Base-by-base conservation (phyloP, 1,140 invertebrate species). In the Bombus soroeensis region DNA sequence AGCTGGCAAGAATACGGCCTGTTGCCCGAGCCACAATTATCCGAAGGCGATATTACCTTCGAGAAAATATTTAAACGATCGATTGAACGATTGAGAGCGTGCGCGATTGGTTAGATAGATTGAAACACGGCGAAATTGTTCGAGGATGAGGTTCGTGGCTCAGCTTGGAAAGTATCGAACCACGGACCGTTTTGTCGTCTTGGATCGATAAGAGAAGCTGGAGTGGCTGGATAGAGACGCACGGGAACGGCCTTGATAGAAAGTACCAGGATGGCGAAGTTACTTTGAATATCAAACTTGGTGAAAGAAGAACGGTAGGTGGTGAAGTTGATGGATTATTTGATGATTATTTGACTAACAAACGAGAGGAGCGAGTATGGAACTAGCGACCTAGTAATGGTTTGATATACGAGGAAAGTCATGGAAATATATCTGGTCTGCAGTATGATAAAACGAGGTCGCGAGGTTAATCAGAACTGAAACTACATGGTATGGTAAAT, bases 311-410 rank as follows among this genome's bases (percentile, higher is more conserved):
- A 43, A 28, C 22, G 22, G 25, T 37, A 18, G 37, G 10, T 39
- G 64, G 64, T 12, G 70, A 28, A 13, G 25, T 15, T 13, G 70
- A 41, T 71, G 70, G 68, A 71, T 66, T 66, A 34, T 66, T 66
- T 34, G 64, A 66, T 34, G 64, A 66, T 71, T 41, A n/a, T 71
- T 71, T 71, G 37, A 71, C 25, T 71, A 41, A 71, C 70, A 43
- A 72, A 72, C 70, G 39, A 72, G 70, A 41, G 28, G 10, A 28
- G 10, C 28, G 39, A 41, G 6, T 18, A n/a, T 9, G 13, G 10
- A n/a, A 13, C 12, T 22, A 6, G 10, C 12, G 39, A 41, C 28
- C 18, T 28, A 28, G 41, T 18, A 72, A n/a, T n/a, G 18, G 22
- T 70, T 25, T 22, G 32, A 68, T 22, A 68, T 10, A 1, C 10